Percentiles rank a stretch among this genome's conserved stretches.
Evolutionary conservation across 2,888 invertebrate genomes (phyloP).

Genomic region (Clivina fossor): DNA sequence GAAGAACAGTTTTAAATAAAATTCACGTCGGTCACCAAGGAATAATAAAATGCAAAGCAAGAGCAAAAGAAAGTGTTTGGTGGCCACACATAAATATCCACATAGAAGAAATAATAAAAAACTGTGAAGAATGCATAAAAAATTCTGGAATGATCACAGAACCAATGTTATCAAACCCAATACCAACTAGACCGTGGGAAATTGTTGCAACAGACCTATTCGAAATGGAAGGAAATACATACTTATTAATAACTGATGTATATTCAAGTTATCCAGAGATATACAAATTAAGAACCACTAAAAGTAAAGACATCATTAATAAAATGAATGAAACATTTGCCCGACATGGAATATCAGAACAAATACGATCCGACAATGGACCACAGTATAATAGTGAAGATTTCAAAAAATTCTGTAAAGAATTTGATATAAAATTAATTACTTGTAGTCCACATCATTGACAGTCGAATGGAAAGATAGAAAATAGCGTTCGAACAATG

Average conservation of each 20-base stretch:
- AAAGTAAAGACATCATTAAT: slow-evolving; percentile 32
- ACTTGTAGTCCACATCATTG: slow-evolving; percentile 35
- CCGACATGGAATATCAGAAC: slow-evolving; percentile 37
- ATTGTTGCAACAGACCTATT: slow-evolving; percentile 40
- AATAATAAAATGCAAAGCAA: slow-evolving; percentile 37
- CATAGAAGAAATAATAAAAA: slow-evolving; percentile 37
- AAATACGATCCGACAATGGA: slow-evolving; percentile 39
- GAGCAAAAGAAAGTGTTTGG: slow-evolving; percentile 39
- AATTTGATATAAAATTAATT: slow-evolving; percentile 37
- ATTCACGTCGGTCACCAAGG: slow-evolving; percentile 42
- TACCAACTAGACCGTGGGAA: slow-evolving; percentile 40
- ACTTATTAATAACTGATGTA: slow-evolving; percentile 40
- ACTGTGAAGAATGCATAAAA: slow-evolving; percentile 40
- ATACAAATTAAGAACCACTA: slow-evolving; percentile 34
- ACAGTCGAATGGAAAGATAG: slow-evolving; percentile 39
- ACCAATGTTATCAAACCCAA: slow-evolving; percentile 36
- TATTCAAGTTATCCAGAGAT: slow-evolving; percentile 42
- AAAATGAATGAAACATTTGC: slow-evolving; percentile 39
- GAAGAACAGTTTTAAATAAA: slow-evolving; percentile 37
- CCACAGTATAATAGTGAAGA: slow-evolving; percentile 35
- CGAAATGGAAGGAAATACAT: slow-evolving; percentile 35
- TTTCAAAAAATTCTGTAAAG: slow-evolving; percentile 33
- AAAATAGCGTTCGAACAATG: slow-evolving; percentile 38
- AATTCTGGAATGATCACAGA: slow-evolving; percentile 37
- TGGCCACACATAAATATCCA: slow-evolving; percentile 41